Conservation (phyloP, 2,113 vertebrate species). For the Polypterus bichir region DNA sequence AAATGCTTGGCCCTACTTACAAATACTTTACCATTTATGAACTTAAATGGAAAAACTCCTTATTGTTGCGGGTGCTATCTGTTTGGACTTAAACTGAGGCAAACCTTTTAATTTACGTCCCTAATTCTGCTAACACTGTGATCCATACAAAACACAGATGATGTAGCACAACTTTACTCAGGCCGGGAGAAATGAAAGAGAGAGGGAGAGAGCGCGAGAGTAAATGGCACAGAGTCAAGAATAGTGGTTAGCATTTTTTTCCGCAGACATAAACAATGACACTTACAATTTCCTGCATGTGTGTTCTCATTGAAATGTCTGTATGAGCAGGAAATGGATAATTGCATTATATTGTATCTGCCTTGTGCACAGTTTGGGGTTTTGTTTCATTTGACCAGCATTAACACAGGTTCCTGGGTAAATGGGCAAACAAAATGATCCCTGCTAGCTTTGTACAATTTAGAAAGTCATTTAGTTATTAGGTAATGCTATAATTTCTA, state of each 20-base stretch:
- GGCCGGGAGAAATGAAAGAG: neutral
- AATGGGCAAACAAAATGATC: too few relatives aligned
- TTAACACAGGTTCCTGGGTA: too few relatives aligned
- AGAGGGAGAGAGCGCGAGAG: neutral
- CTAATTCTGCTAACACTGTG: constrained; percentile 8
- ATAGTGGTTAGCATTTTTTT: constrained; percentile 36
- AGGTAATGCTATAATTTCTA: too few relatives aligned
- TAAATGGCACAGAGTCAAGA: constrained; percentile 31
- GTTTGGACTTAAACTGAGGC: too few relatives aligned
- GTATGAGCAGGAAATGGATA: constrained; percentile 19
- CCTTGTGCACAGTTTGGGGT: constrained; percentile 20
- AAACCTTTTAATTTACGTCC: too few relatives aligned
- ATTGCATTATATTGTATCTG: constrained; percentile 32
- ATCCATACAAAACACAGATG: constrained; percentile 13
- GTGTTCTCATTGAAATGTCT: constrained; percentile 18
- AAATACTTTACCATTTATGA: too few relatives aligned
- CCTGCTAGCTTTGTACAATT: too few relatives aligned
- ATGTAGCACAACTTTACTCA: constrained; percentile 1
- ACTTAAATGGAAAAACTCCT: too few relatives aligned
- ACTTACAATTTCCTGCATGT: constrained; percentile 48
- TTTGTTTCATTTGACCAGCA: too few relatives aligned
- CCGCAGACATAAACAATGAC: constrained; percentile 52
- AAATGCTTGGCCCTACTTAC: too few relatives aligned
- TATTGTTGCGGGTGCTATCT: too few relatives aligned
- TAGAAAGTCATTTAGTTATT: too few relatives aligned